Base-by-base conservation (phyloP, 2,888 invertebrate species). In the Chaetogeoica ovagalla region DNA sequence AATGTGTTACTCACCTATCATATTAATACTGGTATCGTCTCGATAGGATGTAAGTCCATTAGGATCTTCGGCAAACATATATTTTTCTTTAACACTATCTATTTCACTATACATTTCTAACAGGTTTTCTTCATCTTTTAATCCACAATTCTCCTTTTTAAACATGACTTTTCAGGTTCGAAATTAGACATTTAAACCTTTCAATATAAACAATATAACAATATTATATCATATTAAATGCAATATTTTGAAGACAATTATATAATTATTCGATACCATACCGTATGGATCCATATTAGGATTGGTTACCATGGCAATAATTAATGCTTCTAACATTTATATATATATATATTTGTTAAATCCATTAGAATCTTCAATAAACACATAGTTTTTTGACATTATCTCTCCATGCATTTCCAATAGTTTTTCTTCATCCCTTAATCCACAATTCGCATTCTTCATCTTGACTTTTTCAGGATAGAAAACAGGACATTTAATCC, bases 231-330 rank as follows among this genome's bases (percentile, higher is more conserved):
- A n/a, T 11, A 39, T 11, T n/a, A n/a, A 59, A n/a, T 59, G n/a
- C 23, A 23, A 13, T 59, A 21, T 60, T 60, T n/a, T 59, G 8
- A 59, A n/a, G 30, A 23, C 17, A 37, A 13, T 37, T 30, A 30
- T 15, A 62, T 30, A 30, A 30, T 30, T 30, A 30, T 30, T 30
- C 30, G 30, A 30, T 48, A 68, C 23, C 11, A n/a, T 21, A 69
- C n/a, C 9, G 9, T 30, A n/a, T n/a, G 37, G 2, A 21, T 19
- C 19, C 1, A 21, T n/a, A 70, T 37, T 7, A 13, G 13, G 1
- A 70, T 57, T 57, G 30, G 70, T 70, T 70, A 57, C 70, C 21
- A 70, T 39, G 70, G 70, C 37, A 70, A 70, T 19, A 19, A 55
- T 43, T 43, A 9, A 5, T 55, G 48, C 23, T 68, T 68, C 0